Evolutionary conservation across 2,113 vertebrate species (phyloP).

Genomic region (Picathartes gymnocephalus): DNA sequence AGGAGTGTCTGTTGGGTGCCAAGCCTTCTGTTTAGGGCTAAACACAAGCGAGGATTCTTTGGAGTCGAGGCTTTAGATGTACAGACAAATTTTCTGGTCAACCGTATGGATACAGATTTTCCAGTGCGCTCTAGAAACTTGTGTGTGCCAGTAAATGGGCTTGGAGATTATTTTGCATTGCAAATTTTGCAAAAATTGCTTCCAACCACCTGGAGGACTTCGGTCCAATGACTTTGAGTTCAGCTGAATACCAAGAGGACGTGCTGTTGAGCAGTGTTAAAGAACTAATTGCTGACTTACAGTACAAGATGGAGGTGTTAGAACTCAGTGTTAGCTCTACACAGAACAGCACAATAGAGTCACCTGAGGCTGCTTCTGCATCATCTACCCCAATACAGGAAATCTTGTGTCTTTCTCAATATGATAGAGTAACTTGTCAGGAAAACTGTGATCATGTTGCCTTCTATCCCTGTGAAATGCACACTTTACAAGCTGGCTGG

Average conservation of each 20-base stretch:
- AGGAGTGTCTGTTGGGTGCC: background rate
- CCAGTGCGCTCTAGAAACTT: background rate
- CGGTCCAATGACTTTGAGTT: background rate
- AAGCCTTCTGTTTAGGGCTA: background rate
- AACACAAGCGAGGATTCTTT: background rate
- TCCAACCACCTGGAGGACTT: background rate
- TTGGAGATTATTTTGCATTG: background rate
- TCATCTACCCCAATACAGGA: background rate
- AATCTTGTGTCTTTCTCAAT: background rate
- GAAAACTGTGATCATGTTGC: background rate
- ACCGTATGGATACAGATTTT: background rate
- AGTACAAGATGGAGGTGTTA: background rate
- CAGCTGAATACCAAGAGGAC: background rate
- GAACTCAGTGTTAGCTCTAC: background rate
- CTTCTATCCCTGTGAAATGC: background rate
- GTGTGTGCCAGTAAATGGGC: background rate
- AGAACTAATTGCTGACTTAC: background rate
- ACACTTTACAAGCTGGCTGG: background rate
- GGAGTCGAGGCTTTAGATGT: background rate
- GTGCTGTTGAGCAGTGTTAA: background rate
- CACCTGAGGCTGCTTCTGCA: background rate
- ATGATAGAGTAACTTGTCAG: background rate
- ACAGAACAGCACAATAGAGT: background rate
- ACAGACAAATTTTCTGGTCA: background rate
- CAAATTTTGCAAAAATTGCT: background rate